phyloP scores from a whole-genome alignment of 2,888 invertebrate genomes.

The Caenorhabditis macrosperma region DNA sequence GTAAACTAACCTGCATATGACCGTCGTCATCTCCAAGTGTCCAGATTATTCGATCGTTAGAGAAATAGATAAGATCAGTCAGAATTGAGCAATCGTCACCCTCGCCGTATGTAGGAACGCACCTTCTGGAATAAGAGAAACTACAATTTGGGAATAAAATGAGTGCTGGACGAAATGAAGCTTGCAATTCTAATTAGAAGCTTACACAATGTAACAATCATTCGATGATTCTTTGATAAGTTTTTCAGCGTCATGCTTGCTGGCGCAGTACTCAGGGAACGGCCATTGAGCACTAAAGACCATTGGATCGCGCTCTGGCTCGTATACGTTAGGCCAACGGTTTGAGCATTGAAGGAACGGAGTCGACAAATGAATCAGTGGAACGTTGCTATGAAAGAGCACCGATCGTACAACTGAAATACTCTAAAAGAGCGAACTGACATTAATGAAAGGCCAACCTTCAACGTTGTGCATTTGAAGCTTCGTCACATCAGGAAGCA shows the following conservation, averaged over 20 bases:
- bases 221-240: conserved; percentile 44
- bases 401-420: conserved; percentile 37
- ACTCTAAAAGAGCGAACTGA: conserved; percentile 11
- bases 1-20: conserved; percentile 70
- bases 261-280: conserved; percentile 70
- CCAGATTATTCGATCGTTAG: conserved; percentile 58
- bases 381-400: conserved; percentile 37
- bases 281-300: conserved; percentile 64
- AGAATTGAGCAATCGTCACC: conserved; percentile 65
- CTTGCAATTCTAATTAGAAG: neutral
- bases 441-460: conserved; percentile 41
- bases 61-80: conserved; percentile 66
- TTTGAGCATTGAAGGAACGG: conserved; percentile 73
- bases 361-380: conserved; percentile 71
- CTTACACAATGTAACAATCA: conserved; percentile 57
- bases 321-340: conserved; percentile 74
- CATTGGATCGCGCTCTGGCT: conserved; percentile 64
- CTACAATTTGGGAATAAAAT: too few species aligned
- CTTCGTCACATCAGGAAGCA: conserved; percentile 59
- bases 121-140: conserved; percentile 43
- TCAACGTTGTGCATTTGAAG: conserved; percentile 71
- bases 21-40: conserved; percentile 73
- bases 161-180: neutral
- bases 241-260: conserved; percentile 70
- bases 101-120: conserved; percentile 67